phyloP scores from a whole-genome alignment of 2,113 vertebrate genomes.

The Halcyon malimbica region DNA sequence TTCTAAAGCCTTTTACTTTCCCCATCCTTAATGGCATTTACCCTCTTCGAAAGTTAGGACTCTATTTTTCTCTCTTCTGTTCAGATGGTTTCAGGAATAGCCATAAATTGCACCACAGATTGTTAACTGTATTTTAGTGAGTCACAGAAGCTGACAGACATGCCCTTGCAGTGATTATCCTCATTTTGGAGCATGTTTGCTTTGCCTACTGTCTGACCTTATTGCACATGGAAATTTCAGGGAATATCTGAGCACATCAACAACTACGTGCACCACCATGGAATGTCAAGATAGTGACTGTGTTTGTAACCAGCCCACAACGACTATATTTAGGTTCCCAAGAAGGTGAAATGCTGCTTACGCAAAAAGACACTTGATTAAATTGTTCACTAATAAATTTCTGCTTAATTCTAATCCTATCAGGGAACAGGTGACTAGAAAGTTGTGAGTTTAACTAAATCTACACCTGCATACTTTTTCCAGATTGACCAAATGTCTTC shows the following conservation, averaged over 20 bases:
- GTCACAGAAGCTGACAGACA: background rate
- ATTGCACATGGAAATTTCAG: background rate
- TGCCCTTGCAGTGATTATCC: background rate
- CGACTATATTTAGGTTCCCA: background rate
- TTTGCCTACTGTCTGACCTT: background rate
- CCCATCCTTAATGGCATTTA: background rate
- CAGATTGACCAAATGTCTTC: background rate
- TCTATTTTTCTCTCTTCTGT: background rate
- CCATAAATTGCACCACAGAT: background rate
- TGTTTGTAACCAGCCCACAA: background rate
- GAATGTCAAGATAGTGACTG: background rate
- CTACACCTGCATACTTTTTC: background rate
- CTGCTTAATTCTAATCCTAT: background rate
- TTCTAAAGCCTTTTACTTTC: background rate
- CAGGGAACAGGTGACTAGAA: background rate
- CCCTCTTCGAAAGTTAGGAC: background rate
- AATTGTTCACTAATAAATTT: background rate
- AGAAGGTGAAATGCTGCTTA: background rate
- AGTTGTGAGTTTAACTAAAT: background rate
- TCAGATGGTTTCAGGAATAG: background rate
- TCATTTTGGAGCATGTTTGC: background rate
- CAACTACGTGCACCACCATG: fast-evolving
- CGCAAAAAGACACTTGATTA: background rate
- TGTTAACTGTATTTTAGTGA: background rate
- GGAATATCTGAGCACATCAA: background rate